Base-by-base conservation (phyloP, 2,888 invertebrate species). In the Pseudoips prasinana region DNA sequence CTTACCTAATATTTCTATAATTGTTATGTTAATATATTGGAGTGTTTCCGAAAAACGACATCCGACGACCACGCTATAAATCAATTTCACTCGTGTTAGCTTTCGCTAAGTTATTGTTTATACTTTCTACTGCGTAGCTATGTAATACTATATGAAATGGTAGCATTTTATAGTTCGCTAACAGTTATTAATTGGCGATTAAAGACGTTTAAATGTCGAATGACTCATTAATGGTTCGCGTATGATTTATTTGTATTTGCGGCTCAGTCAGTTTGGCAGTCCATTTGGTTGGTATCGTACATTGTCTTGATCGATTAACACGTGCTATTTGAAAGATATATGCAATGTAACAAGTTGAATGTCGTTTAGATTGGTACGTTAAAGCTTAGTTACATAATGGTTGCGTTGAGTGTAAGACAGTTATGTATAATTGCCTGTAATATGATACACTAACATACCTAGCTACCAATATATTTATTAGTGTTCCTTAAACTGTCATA, bases 51-150 rank as follows among this genome's bases (percentile, higher is more conserved):
- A 81, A 86, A 73, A 82, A 74, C 66, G 77, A 80, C 77, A 70
- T 67, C 73, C 60, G 65, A 67, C 58, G 67, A 64, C 56, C 59
- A 52, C 58, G 61, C 70, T 58, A 86, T 87, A 86, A 87, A 88
- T 88, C 87, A 88, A 87, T 87, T 87, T 87, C 88, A 74, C 87
- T 64, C 61, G 58, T 65, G 68, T 70, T 65, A 73, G 76, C 87
- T 87, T 87, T 87, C 88, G 83, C 86, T 65, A 64, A 64, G 64
- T 81, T 84, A 87, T 87, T 88, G 87, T 88, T 85, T 82, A 80
- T 79, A 86, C 88, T 87, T 88, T 88, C 87, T 87, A 87, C 75
- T 75, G 66, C 64, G 49, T 63, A 62, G 61, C 51, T 48, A 52
- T 33, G 46, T 56, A 76, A 77, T 79, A 75, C 68, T 75, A 60